These are phyloP conservation scores for Yponomeuta cagnagella DNA, from an alignment of 2,888 invertebrate species.

Conservation along the genomic window DNA sequence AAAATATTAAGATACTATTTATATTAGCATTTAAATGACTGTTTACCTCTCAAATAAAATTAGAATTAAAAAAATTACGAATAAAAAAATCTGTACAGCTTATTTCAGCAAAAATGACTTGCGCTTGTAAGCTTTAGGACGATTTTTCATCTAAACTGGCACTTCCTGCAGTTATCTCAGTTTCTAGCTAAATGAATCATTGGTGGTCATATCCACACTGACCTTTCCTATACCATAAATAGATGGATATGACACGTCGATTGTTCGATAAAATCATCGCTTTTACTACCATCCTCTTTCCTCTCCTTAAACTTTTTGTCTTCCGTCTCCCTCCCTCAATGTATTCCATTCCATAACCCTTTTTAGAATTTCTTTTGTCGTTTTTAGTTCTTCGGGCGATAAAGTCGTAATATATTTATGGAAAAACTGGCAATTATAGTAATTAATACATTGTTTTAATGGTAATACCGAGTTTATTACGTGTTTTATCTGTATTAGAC, in stretches of 20 bases:
- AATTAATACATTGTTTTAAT: constrained; percentile 45
- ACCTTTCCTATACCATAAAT: constrained; percentile 8
- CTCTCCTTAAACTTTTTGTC: background rate
- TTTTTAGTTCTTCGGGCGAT: constrained; percentile 38
- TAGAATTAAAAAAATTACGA: too few species aligned
- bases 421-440: constrained; percentile 62
- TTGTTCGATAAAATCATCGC: constrained; percentile 54
- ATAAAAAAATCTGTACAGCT: too few species aligned
- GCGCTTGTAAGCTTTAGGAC: too few species aligned
- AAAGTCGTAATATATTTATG: constrained; percentile 56
- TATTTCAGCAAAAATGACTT: too few species aligned
- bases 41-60: too few species aligned
- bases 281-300: constrained; percentile 24
- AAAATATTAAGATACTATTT: too few species aligned
- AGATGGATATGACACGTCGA: constrained; percentile 41
- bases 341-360: constrained; percentile 6
- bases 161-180: too few species aligned
- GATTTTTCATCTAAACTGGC: too few species aligned
- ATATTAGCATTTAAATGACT: too few species aligned
- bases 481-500: constrained; percentile 10
- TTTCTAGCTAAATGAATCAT: background rate
- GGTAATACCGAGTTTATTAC: constrained; percentile 5
- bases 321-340: constrained; percentile 7
- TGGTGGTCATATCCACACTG: constrained; percentile 6
- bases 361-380: constrained; percentile 11